Evolutionary conservation across 2,888 invertebrate species (phyloP), one percentile per base, ranked within the genome.

Genomic region (Cataglyphis rosenhaueri): DNA sequence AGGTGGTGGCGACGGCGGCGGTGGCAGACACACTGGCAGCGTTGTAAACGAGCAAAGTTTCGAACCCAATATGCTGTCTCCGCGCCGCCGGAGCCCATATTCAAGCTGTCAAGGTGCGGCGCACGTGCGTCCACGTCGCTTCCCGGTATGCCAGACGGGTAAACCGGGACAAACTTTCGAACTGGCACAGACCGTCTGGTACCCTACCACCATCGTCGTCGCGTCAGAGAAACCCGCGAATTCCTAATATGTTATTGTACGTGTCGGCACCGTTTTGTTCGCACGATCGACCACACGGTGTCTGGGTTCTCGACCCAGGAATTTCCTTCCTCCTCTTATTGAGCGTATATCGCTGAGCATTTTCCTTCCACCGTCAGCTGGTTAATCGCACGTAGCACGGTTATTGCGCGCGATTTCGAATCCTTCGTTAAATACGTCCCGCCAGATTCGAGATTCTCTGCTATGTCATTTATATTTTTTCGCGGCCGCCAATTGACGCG

Each of bases 111-210:
- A 91, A 91, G 91, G 90, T 90, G 88, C 86, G 87, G 85, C 85
- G 87, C 88, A 89, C 89, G 90, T 90, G 90, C 86, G 86, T 82
- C 81, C 85, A 83, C 83, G 68, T 83, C 81, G 88, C 85, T 86
- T 90, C 88, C 87, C 88, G 85, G 86, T 83, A 81, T 85, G 90
- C 90, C 91, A 91, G 92, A 91, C 91, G 89, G 87, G 90, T 91
- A 91, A 94, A 93, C 92, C 93, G 92, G 93, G 93, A 92, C 93
- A 93, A 94, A 94, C 93, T 94, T 92, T 93, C 91, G 88, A 94
- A 94, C 93, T 94, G 90, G 94, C 92, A 93, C 94, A 93, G 92
- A 90, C 93, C 91, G 94, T 94, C 94, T 94, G 93, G 93, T 89
- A 89, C 89, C 87, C 88, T 85, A 89, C 89, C 86, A 85, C 87